Evolutionary conservation across 2,888 invertebrate species (phyloP).

Genomic region (Drosophila birchii): DNA sequence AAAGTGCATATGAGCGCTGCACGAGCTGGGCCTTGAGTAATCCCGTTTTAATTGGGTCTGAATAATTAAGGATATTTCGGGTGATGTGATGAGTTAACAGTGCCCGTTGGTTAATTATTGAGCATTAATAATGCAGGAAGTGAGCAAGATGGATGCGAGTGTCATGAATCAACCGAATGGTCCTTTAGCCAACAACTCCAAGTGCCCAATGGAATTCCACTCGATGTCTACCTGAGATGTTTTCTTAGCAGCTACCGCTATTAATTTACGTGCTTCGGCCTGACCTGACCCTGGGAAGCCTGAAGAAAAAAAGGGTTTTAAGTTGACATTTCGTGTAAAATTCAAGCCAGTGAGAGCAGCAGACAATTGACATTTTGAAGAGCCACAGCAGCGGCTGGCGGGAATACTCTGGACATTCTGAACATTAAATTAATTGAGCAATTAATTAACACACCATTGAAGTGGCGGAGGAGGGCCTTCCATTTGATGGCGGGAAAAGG

Average conservation of each 20-base stretch:
- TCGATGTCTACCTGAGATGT: conserved; percentile 6
- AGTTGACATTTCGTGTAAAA: conserved; percentile 65
- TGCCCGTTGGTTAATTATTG: conserved; percentile 58
- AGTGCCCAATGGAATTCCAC: conserved; percentile 13
- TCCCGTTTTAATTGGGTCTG: conserved; percentile 35
- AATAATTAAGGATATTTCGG: conserved; percentile 36
- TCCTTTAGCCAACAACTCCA: conserved; percentile 7
- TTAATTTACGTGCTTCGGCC: conserved; percentile 52
- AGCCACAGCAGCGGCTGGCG: conserved; percentile 33
- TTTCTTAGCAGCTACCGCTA: conserved; percentile 29
- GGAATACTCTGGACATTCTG: conserved; percentile 33
- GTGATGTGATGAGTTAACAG: conserved; percentile 15
- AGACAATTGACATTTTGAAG: conserved; percentile 74
- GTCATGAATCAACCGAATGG: conserved; percentile 29
- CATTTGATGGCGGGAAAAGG: conserved; percentile 43
- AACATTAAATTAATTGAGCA: conserved; percentile 83
- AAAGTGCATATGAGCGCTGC: conserved; percentile 50
- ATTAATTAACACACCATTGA: conserved; percentile 82
- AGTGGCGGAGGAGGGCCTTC: conserved; percentile 23
- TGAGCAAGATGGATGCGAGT: conserved; percentile 11
- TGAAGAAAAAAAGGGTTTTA: conserved; percentile 8
- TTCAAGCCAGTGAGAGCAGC: conserved; percentile 57
- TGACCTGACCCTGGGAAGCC: conserved; percentile 20
- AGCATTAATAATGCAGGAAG: conserved; percentile 18
- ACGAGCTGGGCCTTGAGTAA: conserved; percentile 30